These are phyloP conservation scores for Andrena praecox DNA, from an alignment of 2,888 invertebrate genomes.

Conservation along the genomic window DNA sequence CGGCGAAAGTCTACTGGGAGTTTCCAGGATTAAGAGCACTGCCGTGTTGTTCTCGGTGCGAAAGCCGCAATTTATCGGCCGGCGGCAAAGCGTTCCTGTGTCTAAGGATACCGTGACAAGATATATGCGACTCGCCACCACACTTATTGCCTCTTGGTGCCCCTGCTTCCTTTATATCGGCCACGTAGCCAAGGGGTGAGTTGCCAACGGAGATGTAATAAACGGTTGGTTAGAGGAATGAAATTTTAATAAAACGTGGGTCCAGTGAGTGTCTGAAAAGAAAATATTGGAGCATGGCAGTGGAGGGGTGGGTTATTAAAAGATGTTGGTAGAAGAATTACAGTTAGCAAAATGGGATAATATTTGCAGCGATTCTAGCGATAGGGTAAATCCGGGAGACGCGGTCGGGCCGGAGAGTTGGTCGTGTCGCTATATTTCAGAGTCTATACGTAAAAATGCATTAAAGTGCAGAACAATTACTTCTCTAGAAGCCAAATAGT, in stretches of 20 bases:
- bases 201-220: constrained; percentile 27
- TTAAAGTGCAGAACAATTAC: too few relatives aligned
- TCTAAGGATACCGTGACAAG: constrained; percentile 50
- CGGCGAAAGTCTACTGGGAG: constrained; percentile 53
- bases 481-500: too few relatives aligned
- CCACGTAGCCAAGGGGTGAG: constrained; percentile 23
- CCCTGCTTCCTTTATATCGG: constrained; percentile 12
- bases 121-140: constrained; percentile 30
- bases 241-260: constrained; percentile 39
- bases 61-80: constrained; percentile 37
- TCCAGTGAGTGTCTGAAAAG: constrained; percentile 12
- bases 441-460: too few relatives aligned
- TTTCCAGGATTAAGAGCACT: constrained; percentile 49
- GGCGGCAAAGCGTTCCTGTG: constrained; percentile 36
- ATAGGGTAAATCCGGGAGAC: too few relatives aligned
- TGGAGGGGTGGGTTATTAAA: neutral
- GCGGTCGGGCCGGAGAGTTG: too few relatives aligned
- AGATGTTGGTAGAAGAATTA: neutral
- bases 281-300: neutral
- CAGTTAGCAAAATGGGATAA: neutral
- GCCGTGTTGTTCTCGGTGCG: constrained; percentile 35
- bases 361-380: neutral
- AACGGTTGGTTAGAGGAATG: constrained; percentile 9
- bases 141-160: constrained; percentile 32
- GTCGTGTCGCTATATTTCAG: too few relatives aligned